Evolutionary conservation across 2,797 vertebrate species (phyloP).

Genomic region (Hypotaenidia okinawae): DNA sequence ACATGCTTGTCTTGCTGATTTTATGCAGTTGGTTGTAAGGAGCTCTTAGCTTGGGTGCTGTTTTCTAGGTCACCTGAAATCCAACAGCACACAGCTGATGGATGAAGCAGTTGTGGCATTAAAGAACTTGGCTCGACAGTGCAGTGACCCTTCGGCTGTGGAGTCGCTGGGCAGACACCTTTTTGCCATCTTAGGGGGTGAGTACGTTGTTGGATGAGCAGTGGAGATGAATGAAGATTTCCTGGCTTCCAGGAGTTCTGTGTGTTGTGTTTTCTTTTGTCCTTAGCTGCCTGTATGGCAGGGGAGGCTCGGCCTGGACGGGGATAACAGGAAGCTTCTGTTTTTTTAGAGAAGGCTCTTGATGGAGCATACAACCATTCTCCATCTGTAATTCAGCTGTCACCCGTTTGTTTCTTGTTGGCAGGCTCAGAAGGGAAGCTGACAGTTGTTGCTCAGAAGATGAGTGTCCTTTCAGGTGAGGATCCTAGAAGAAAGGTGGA

Average conservation of each 20-base stretch:
- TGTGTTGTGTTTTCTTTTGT: neutral
- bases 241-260: neutral
- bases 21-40: neutral
- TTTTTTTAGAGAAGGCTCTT: neutral
- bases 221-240: neutral
- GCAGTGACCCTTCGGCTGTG: slow-evolving; percentile 88
- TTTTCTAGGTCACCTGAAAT: slow-evolving; percentile 90
- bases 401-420: slow-evolving; percentile 3
- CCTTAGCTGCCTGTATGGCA: neutral
- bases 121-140: slow-evolving; percentile 91
- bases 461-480: slow-evolving; percentile 94
- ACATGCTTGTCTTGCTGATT: neutral
- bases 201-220: slow-evolving; percentile 24
- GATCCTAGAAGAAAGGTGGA: neutral
- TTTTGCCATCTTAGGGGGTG: slow-evolving; percentile 93
- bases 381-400: neutral
- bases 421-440: slow-evolving; percentile 97
- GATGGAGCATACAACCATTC: neutral
- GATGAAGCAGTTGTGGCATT: slow-evolving; percentile 91
- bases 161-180: slow-evolving; percentile 90
- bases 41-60: neutral
- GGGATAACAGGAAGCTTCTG: neutral
- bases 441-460: slow-evolving; percentile 93
- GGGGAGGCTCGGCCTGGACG: neutral
- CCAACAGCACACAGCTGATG: slow-evolving; percentile 92